phyloP scores from a whole-genome alignment of 2,797 vertebrate species.

The Orientallactaga sibirica region DNA sequence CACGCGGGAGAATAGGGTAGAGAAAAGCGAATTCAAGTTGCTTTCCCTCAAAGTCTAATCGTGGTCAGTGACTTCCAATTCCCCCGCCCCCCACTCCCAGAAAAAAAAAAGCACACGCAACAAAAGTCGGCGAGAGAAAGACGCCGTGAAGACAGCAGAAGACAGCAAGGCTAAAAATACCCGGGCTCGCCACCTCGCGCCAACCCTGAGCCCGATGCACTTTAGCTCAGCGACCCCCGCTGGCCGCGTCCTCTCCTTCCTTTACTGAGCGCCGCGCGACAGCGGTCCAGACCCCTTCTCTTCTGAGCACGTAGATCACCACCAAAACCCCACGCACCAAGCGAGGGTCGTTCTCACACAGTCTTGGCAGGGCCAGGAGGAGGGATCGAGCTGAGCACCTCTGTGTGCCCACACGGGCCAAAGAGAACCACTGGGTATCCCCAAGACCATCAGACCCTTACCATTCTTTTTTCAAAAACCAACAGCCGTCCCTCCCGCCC shows the following conservation, averaged over 20 bases:
- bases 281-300: neutral
- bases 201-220: slow-evolving; percentile 28
- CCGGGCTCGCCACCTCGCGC: slow-evolving; percentile 26
- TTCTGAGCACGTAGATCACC: neutral
- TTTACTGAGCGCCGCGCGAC: neutral
- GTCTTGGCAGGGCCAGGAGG: neutral
- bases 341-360: no score
- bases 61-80: neutral
- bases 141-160: neutral
- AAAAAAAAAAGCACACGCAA: slow-evolving; percentile 5
- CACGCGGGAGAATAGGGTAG: neutral
- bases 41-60: slow-evolving; percentile 12
- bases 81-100: no score
- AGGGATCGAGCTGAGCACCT: neutral
- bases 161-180: slow-evolving; percentile 41
- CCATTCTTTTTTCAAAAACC: slow-evolving; percentile 60
- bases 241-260: neutral
- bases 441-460: neutral
- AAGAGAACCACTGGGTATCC: neutral
- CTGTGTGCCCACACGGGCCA: neutral
- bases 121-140: neutral
- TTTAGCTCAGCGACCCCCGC: slow-evolving; percentile 72
- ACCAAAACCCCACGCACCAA: neutral
- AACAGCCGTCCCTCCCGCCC: slow-evolving; percentile 46
- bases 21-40: slow-evolving; percentile 64